A percentile compares a stretch with the other conserved stretches of the same genome.
phyloP scores from a whole-genome alignment of 2,113 vertebrate species.

The Xenopus tropicalis region UCB_Xtro_10.0 CM004445.2:74294501-74295000 shows the following conservation, averaged over 20 bases:
- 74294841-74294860: slow-evolving; percentile 18
- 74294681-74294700: slow-evolving; percentile 10
- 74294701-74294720: slow-evolving; percentile 14
- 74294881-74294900: slow-evolving; percentile 14
- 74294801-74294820: slow-evolving; percentile 19
- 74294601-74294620: background rate
- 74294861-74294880: slow-evolving; percentile 21
- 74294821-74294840: slow-evolving; percentile 11
- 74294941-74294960: background rate
- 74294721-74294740: slow-evolving; percentile 16
- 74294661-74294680: slow-evolving; percentile 23
- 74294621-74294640: background rate
- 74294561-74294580: no score
- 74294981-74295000: background rate
- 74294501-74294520: no score
- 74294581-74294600: no score
- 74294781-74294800: slow-evolving; percentile 16
- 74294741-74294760: slow-evolving; percentile 27
- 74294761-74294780: slow-evolving; percentile 27
- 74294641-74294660: background rate
- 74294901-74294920: slow-evolving; percentile 8
- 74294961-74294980: slow-evolving; percentile 1
- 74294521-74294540: no score
- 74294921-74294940: slow-evolving; percentile 1
- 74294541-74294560: no score